phyloP scores from a whole-genome alignment of 2,797 vertebrate genomes.

The Ataeniobius toweri region DNA sequence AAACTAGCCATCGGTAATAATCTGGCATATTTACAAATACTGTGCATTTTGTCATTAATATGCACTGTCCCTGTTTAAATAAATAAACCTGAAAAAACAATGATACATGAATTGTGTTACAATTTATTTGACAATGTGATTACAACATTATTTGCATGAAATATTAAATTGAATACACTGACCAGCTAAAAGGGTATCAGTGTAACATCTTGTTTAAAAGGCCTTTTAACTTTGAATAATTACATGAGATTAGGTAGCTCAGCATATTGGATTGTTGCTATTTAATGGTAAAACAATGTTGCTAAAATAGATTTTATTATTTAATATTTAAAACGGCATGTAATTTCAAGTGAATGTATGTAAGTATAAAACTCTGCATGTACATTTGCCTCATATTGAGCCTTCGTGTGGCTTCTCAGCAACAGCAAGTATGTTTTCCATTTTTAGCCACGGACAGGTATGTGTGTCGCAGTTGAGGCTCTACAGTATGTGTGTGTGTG shows the following conservation, averaged over 20 bases:
- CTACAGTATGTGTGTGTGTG: slow-evolving; percentile 32
- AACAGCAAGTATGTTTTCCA: slow-evolving; percentile 70
- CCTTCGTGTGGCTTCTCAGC: slow-evolving; percentile 64
- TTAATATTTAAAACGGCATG: background rate
- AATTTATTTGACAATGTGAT: background rate
- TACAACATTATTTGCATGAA: background rate
- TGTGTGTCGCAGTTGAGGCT: slow-evolving; percentile 60
- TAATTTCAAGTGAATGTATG: background rate
- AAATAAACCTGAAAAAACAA: background rate
- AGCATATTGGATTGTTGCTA: background rate
- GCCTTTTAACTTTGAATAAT: background rate
- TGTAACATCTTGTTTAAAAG: background rate
- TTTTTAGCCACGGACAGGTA: slow-evolving; percentile 72
- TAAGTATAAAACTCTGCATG: slow-evolving; percentile 23
- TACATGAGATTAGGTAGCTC: background rate
- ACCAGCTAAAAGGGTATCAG: background rate
- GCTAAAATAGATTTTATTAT: background rate
- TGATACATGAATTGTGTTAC: background rate
- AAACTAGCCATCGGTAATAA: background rate
- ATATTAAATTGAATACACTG: background rate
- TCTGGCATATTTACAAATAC: background rate
- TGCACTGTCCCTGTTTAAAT: background rate
- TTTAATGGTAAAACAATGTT: background rate
- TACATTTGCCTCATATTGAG: slow-evolving; percentile 28
- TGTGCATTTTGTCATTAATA: background rate